Base-by-base conservation (phyloP, 1,140 invertebrate species). In the Eriosoma lanigerum region DNA sequence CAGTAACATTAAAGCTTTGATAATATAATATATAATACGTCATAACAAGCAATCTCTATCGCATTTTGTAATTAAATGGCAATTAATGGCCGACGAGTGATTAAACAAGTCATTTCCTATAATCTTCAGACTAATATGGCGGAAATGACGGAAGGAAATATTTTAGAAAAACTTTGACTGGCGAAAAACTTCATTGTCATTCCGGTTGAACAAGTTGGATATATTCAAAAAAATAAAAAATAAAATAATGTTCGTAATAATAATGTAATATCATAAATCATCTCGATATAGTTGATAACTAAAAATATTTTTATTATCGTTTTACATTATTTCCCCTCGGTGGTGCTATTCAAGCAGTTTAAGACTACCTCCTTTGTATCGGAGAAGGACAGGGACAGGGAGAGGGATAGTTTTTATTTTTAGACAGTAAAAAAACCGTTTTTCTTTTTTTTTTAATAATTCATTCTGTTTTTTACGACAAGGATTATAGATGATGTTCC, bases 211-310 rank as follows among this genome's bases (percentile, higher is more conserved):
- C 46, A 72, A 72, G 68, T 72, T 32, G 68, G 17, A 29, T n/a
- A 46, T 72, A 29, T 72, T 29, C 66, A 52, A 52, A 72, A 72
- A 44, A 38, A 72, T 52, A 70, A 48, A 8, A 26, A 32, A 15
- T n/a, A n/a, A 4, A n/a, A 70, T 24, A 72, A 52, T 19, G 17
- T n/a, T 29, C 17, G 24, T 52, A 72, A 52, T 38, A 38, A 38
- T 38, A 38, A 38, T 52, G 52, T 52, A 17, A 52, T 32, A 38
- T 72, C 68, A 52, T 72, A 72, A 72, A 72, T 72, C 68, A 72
- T 72, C 50, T 72, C 46, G n/a, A 72, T 52, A 70, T 32, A 72
- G 46, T 72, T 72, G 68, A 72, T 72, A 72, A 72, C 68, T 72
- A 32, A 72, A 72, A 50, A 72, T 72, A 72, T 72, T 52, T 72